These are phyloP conservation scores for Platynereis dumerilii DNA, from an alignment of 2,888 invertebrate genomes.

Conservation along the genomic window DNA sequence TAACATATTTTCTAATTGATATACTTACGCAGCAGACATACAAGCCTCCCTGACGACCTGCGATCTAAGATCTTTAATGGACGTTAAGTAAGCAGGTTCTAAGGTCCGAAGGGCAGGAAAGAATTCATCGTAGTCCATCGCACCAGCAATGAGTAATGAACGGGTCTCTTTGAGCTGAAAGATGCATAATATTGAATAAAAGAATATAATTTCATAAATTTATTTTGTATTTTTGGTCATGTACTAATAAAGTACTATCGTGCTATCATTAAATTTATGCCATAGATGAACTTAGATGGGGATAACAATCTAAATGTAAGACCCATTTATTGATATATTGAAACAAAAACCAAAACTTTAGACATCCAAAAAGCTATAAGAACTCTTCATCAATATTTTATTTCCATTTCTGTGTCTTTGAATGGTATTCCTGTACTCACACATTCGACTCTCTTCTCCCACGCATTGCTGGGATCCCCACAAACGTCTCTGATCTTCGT, in stretches of 20 bases:
- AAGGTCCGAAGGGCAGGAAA: conserved; percentile 77
- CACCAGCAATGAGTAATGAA: conserved; percentile 82
- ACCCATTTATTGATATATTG: no score
- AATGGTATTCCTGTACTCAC: no score
- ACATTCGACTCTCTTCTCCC: conserved; percentile 93
- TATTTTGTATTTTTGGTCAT: not conserved
- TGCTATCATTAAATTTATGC: no score
- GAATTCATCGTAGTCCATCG: conserved; percentile 77
- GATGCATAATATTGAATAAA: no score
- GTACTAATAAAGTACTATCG: no score
- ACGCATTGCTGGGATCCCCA: conserved; percentile 83
- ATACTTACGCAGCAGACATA: conserved; percentile 82
- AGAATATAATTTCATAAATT: not conserved
- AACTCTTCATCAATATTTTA: no score
- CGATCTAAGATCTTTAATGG: conserved; percentile 68
- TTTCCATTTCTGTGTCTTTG: no score
- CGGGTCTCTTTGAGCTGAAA: conserved; percentile 83
- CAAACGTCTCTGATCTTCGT: conserved; percentile 77
- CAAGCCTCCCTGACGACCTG: conserved; percentile 96
- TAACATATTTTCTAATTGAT: no score
- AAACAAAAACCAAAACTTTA: no score
- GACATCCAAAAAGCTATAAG: no score
- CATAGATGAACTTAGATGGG: no score
- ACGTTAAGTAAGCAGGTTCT: conserved; percentile 61
- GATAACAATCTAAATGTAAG: no score